Conservation (phyloP, 2,888 invertebrate genomes). For the Apodemia hepburni region DNA sequence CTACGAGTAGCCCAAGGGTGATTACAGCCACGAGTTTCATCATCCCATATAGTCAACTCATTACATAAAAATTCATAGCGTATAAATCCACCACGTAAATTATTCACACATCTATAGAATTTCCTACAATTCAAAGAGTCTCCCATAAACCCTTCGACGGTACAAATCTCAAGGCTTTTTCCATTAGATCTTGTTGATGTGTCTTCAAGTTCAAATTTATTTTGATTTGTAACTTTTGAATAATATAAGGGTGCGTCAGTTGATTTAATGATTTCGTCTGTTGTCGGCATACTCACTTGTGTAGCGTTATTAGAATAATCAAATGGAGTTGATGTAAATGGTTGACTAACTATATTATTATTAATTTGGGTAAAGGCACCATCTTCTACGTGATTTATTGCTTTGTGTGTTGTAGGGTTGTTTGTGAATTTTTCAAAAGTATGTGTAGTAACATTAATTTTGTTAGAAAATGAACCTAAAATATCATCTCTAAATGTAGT, state of each 20-base stretch:
- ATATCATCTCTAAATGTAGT: slow-evolving; percentile 19
- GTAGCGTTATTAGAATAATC: background rate
- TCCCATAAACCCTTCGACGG: slow-evolving; percentile 86
- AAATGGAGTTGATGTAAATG: background rate
- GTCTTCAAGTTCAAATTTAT: slow-evolving; percentile 16
- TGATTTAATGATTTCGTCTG: background rate
- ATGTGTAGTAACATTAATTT: background rate
- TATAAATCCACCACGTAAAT: slow-evolving; percentile 80
- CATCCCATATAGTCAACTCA: slow-evolving; percentile 90
- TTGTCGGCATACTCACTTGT: background rate
- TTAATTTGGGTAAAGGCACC: background rate
- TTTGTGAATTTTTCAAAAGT: background rate
- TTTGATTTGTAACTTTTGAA: slow-evolving; percentile 1
- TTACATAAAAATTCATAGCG: slow-evolving; percentile 88
- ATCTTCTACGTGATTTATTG: background rate
- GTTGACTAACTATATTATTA: background rate
- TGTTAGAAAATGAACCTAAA: background rate
- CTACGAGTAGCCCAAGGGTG: slow-evolving; percentile 82
- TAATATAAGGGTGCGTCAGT: background rate
- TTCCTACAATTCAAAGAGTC: slow-evolving; percentile 86
- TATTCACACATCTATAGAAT: slow-evolving; percentile 89
- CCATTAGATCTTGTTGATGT: slow-evolving; percentile 19
- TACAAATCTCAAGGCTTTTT: slow-evolving; percentile 60
- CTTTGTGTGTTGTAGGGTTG: background rate
- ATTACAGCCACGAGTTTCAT: slow-evolving; percentile 85